These are phyloP conservation scores for Erythrolamprus reginae DNA, from an alignment of 2,113 vertebrate species.

Conservation along the genomic window DNA sequence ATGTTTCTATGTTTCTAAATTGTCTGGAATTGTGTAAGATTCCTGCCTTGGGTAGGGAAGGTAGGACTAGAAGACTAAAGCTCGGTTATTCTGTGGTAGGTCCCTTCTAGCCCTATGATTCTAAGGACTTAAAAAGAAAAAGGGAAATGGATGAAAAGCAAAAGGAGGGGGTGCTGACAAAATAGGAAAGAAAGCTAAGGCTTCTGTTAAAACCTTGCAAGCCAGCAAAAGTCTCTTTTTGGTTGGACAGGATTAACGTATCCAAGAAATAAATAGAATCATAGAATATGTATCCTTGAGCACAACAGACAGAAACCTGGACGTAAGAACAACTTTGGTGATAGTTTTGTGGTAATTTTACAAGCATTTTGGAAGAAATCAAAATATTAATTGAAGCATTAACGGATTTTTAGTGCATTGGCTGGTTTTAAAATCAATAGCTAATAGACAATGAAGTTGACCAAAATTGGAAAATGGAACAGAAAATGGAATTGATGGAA, in stretches of 20 bases:
- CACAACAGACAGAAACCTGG: rapidly evolving
- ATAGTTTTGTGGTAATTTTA: background rate
- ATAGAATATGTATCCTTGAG: background rate
- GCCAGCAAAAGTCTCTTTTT: background rate
- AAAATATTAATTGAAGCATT: background rate
- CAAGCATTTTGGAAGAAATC: background rate
- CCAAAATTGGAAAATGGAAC: background rate
- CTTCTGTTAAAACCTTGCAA: background rate
- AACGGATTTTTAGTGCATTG: background rate
- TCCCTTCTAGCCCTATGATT: background rate
- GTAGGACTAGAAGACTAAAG: background rate
- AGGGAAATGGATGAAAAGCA: too few relatives aligned
- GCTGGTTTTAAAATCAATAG: background rate
- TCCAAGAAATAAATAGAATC: background rate
- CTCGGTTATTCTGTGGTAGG: background rate
- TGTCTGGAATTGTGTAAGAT: background rate
- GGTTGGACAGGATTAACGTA: background rate
- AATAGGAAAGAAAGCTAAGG: too few relatives aligned
- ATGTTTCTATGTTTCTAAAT: too few relatives aligned
- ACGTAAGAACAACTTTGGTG: background rate
- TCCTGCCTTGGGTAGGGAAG: too few relatives aligned
- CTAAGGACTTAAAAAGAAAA: too few relatives aligned
- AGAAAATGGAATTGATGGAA: too few relatives aligned
- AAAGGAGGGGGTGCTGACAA: too few relatives aligned
- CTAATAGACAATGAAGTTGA: background rate